phyloP scores from a whole-genome alignment of 2,797 vertebrate species.

The Dicrostonyx torquatus region DNA sequence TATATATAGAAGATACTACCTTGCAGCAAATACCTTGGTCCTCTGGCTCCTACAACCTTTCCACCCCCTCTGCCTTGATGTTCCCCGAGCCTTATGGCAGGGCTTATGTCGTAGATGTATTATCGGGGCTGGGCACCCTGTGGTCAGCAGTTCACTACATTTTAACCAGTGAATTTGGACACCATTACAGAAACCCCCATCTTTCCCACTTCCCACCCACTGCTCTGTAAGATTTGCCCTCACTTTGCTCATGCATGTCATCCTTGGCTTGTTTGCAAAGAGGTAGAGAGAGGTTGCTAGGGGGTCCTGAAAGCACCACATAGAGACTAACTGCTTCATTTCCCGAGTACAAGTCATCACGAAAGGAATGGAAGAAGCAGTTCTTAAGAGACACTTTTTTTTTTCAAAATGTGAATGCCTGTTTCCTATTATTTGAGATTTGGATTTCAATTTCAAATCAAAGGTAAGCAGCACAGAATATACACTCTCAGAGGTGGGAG shows the following conservation, averaged over 20 bases:
- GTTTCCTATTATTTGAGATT: conserved; percentile 9
- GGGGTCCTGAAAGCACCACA: background rate
- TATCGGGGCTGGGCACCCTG: too few relatives aligned
- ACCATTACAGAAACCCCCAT: background rate
- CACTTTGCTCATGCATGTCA: background rate
- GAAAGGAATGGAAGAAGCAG: background rate
- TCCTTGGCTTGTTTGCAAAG: background rate
- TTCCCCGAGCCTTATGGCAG: background rate
- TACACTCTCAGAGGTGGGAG: background rate
- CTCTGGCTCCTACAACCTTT: background rate
- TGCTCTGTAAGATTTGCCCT: background rate
- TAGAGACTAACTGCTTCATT: conserved; percentile 6
- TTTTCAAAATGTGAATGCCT: background rate
- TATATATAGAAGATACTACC: background rate
- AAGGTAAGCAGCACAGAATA: background rate
- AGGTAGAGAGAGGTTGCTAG: background rate
- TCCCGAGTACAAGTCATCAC: background rate
- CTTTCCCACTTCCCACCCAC: background rate
- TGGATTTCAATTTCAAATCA: background rate
- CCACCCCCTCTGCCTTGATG: background rate
- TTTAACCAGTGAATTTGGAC: background rate
- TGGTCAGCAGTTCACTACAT: background rate
- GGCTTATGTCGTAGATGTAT: background rate
- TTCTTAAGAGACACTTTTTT: background rate
- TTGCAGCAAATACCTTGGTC: too few relatives aligned